Conservation (phyloP, 2,888 invertebrate genomes). For the Cetonia aurata region DNA sequence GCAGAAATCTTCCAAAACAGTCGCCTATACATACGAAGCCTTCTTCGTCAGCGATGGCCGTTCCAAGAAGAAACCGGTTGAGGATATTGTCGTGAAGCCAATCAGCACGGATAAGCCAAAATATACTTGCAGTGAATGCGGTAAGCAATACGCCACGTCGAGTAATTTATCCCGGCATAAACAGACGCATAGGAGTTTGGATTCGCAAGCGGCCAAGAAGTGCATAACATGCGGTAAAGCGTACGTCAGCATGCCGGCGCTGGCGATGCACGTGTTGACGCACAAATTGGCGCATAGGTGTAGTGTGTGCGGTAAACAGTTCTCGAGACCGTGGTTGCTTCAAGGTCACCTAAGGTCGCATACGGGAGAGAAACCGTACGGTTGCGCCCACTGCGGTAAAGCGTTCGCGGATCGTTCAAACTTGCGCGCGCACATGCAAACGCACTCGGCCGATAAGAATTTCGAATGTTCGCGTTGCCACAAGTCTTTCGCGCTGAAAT, state of each 20-base stretch:
- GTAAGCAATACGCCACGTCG: constrained; percentile 91
- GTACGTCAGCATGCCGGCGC: constrained; percentile 97
- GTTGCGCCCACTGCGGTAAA: constrained; percentile 94
- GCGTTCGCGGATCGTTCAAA: constrained; percentile 96
- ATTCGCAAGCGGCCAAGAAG: constrained; percentile 93
- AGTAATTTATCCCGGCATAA: constrained; percentile 91
- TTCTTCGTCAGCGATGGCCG: constrained; percentile 91
- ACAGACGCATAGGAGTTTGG: constrained; percentile 92
- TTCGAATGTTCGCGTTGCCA: constrained; percentile 89
- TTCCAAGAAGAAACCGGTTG: constrained; percentile 72
- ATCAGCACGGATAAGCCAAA: constrained; percentile 61
- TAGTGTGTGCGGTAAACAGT: constrained; percentile 92
- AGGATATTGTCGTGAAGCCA: constrained; percentile 37
- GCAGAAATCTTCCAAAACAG: constrained; percentile 74
- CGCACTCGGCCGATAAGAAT: constrained; percentile 91
- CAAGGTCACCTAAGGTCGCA: constrained; percentile 90
- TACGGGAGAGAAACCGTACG: constrained; percentile 94
- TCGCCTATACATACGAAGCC: constrained; percentile 92
- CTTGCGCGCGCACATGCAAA: constrained; percentile 94
- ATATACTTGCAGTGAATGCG: constrained; percentile 90
- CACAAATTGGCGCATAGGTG: constrained; percentile 94
- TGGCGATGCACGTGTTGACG: constrained; percentile 93
- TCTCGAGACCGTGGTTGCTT: constrained; percentile 95
- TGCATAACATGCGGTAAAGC: constrained; percentile 96
- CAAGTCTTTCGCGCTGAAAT: constrained; percentile 93